phyloP scores from a whole-genome alignment of 2,888 invertebrate genomes.

The Morpho deidamia region DNA sequence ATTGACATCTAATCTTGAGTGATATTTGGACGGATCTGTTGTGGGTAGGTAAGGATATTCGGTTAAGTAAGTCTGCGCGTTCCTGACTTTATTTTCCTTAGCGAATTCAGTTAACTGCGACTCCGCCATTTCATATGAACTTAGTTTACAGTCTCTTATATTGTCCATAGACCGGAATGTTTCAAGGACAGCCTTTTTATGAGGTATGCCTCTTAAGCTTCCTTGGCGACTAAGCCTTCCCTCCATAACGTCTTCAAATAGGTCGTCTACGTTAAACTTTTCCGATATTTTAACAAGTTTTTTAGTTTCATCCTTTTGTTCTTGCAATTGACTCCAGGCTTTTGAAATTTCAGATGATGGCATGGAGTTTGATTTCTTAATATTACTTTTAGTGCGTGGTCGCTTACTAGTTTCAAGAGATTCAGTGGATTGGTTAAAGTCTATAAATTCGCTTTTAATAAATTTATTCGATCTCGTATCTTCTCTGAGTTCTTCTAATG shows the following conservation, averaged over 20 bases:
- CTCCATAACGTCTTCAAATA: conserved; percentile 69
- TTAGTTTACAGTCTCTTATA: conserved; percentile 48
- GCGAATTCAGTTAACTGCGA: conserved; percentile 55
- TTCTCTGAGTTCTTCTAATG: conserved; percentile 61
- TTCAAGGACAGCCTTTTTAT: conserved; percentile 74
- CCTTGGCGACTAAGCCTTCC: conserved; percentile 67
- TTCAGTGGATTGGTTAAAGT: conserved; percentile 53
- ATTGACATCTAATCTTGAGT: conserved; percentile 61
- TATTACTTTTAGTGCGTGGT: conserved; percentile 33
- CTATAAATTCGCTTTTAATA: conserved; percentile 60
- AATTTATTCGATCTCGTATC: conserved; percentile 48
- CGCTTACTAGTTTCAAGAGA: conserved; percentile 45
- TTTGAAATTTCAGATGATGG: conserved; percentile 67
- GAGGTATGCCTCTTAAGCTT: conserved; percentile 72
- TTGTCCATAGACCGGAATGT: conserved; percentile 74
- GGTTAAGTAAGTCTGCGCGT: conserved; percentile 65
- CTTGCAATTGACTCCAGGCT: conserved; percentile 56
- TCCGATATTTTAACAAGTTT: conserved; percentile 71
- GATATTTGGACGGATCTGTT: conserved; percentile 68
- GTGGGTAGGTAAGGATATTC: conserved; percentile 73
- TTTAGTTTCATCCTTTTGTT: conserved; percentile 35
- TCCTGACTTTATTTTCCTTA: conserved; percentile 48
- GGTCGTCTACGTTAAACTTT: conserved; percentile 71
- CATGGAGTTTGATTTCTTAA: conserved; percentile 61
- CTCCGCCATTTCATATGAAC: conserved; percentile 59